phyloP scores from a whole-genome alignment of 2,797 vertebrate genomes.

The Pyrocephalus nanus region DNA sequence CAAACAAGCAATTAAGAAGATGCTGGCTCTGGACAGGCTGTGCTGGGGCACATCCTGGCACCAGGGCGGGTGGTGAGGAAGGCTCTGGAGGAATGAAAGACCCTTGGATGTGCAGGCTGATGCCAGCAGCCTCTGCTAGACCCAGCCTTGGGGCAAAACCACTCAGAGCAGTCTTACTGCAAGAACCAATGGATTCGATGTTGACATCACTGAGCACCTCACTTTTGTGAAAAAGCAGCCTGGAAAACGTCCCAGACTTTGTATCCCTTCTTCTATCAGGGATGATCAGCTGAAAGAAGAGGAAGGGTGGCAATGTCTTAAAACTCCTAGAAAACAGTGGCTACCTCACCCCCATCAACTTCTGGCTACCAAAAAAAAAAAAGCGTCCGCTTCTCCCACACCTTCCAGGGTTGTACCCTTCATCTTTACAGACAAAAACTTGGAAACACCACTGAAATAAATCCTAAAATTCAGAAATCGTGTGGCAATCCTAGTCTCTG shows the following conservation, averaged over 20 bases:
- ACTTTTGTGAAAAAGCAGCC: background rate
- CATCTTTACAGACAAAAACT: background rate
- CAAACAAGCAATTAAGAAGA: background rate
- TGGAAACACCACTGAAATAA: background rate
- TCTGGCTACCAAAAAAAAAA: background rate
- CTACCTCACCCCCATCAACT: accelerated
- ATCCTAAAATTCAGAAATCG: background rate
- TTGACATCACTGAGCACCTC: background rate
- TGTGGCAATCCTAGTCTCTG: background rate
- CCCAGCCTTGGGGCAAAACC: accelerated
- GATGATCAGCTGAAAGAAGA: background rate
- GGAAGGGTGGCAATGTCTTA: background rate
- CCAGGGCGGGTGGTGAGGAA: background rate
- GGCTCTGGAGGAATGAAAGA: background rate
- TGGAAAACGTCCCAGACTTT: background rate
- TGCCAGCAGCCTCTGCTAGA: background rate
- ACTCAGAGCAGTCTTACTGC: accelerated
- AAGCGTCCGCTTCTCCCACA: background rate
- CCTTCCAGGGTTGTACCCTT: background rate
- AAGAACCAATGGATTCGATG: background rate
- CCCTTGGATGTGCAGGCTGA: background rate
- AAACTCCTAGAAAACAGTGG: background rate
- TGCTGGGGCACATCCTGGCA: accelerated
- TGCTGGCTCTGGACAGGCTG: accelerated
- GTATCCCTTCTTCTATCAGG: background rate